Evolutionary conservation across 1,140 invertebrate species (phyloP), one percentile per base, ranked within the genome.

Genomic region (Orchesella cincta): DNA sequence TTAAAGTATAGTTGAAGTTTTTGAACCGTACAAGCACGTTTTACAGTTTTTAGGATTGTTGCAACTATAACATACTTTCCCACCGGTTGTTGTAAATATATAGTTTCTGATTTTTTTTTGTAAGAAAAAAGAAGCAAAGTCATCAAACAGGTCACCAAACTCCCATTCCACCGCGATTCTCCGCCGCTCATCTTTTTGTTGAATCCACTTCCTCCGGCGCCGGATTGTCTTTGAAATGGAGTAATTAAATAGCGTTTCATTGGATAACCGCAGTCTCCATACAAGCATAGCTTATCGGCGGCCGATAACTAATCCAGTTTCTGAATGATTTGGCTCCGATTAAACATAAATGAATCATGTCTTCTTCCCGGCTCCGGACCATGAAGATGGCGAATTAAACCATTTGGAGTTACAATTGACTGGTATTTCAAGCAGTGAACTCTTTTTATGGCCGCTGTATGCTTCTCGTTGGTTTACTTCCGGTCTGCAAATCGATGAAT

Each of bases 71-170:
- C 74, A 23, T 67, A 54, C 26, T 74, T 39, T 70, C 31, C 31
- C 5, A 78, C 5, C 12, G 64, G 39, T 46, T 78, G 77, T n/a
- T n/a, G n/a, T n/a, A n/a, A 16, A 78, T 20, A 12, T 34, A 74
- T 2, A 74, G 26, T 39, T 73, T 74, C 34, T 67, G 77, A 70
- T 78, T 78, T 71, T 78, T 78, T 33, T 78, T 78, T n/a, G n/a
- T 23, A 36, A 78, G 39, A 75, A 73, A 12, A 78, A n/a, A n/a
- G n/a, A n/a, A n/a, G 77, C 77, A 67, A 74, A 78, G 28, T 36
- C n/a, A 23, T 35, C 20, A 29, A 78, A 1, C 8, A 78, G 23
- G 1, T 70, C 51, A 18, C 77, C 77, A 70, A 78, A 78, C 1
- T 31, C 36, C 52, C 54, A 78, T 31, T 78, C 77, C 2, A 78